phyloP scores from a whole-genome alignment of 2,113 vertebrate species.

The Haplotaxodon microlepis region DNA sequence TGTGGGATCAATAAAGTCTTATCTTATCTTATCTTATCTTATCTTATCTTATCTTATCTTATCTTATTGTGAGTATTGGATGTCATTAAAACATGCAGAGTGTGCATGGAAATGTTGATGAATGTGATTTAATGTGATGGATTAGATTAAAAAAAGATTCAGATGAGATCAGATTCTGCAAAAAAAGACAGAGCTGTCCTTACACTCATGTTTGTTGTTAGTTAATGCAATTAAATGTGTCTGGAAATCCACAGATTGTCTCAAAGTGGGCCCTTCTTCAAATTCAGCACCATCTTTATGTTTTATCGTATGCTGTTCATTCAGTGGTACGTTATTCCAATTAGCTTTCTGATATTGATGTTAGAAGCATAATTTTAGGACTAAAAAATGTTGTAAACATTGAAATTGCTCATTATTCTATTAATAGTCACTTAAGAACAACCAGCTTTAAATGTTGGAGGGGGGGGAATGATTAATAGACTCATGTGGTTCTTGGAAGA shows the following conservation, averaged over 20 bases:
- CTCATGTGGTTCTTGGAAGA: neutral
- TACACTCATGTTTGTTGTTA: neutral
- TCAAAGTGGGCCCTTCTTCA: neutral
- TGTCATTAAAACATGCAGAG: neutral
- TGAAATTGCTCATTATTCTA: neutral
- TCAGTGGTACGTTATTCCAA: neutral
- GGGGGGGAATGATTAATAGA: neutral
- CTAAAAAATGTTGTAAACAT: neutral
- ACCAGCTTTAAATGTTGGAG: neutral
- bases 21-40: neutral
- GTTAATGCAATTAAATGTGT: neutral
- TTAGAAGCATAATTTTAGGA: neutral
- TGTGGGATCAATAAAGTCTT: too few species aligned
- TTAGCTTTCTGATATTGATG: neutral
- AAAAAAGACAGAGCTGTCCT: accelerated
- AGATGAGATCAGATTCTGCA: neutral
- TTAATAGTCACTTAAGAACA: neutral
- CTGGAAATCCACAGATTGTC: neutral
- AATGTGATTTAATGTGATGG: accelerated
- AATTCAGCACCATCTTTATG: neutral
- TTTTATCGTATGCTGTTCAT: neutral
- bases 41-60: neutral
- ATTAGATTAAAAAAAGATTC: neutral
- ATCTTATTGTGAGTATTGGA: neutral
- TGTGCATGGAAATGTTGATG: neutral